Percentiles rank a stretch among this genome's conserved stretches.
phyloP scores from a whole-genome alignment of 2,113 vertebrate genomes.

The Motacilla alba region DNA sequence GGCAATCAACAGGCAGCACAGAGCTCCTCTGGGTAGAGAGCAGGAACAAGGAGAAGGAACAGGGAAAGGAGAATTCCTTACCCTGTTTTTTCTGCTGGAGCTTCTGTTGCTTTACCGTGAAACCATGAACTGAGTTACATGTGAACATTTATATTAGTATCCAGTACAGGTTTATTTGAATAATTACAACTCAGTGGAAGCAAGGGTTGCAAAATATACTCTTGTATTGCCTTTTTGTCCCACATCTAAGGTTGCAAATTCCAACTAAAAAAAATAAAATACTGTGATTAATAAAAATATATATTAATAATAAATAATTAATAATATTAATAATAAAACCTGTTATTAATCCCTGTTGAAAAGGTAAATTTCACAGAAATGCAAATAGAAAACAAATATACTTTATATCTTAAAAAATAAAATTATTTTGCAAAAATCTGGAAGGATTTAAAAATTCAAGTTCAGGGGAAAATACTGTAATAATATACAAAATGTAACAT shows the following conservation, averaged over 20 bases:
- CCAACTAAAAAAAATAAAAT: neutral
- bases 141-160: neutral
- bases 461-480: neutral
- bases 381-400: neutral
- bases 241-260: neutral
- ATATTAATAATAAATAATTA: too few relatives aligned
- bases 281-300: too few relatives aligned
- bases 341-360: neutral
- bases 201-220: neutral
- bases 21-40: neutral
- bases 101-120: neutral
- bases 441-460: neutral
- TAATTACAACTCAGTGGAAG: conserved; percentile 10
- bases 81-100: neutral
- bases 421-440: neutral
- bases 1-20: neutral
- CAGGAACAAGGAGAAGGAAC: neutral
- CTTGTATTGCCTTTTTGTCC: neutral
- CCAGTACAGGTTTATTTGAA: conserved; percentile 23
- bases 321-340: neutral
- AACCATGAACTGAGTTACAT: neutral
- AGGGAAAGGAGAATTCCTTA: conserved; percentile 22
- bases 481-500: neutral
- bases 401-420: neutral
- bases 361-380: neutral